Evolutionary conservation across 1,140 invertebrate species (phyloP).

Genomic region (Calosoma granatense): DNA sequence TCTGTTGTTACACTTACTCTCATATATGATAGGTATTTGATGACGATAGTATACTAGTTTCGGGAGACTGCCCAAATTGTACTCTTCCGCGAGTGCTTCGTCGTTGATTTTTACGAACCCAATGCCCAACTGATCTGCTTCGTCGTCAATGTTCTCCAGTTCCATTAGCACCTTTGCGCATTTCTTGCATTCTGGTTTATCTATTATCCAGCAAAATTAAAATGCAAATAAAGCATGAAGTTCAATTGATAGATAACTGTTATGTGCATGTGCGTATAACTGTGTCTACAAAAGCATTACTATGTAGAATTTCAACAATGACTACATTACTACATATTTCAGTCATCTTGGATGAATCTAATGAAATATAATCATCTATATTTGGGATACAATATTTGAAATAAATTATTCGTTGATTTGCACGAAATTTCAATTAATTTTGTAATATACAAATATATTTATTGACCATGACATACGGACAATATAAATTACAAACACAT

Average conservation of each 20-base stretch:
- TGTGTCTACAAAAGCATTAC: too few species aligned
- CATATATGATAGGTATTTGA: slow-evolving; percentile 89
- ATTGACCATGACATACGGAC: not conserved
- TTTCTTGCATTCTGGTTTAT: slow-evolving; percentile 87
- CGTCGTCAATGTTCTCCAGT: slow-evolving; percentile 90
- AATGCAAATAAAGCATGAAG: not conserved
- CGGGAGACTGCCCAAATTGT: slow-evolving; percentile 79
- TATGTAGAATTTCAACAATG: too few species aligned
- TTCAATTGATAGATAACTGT: too few species aligned
- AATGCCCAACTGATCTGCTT: slow-evolving; percentile 89
- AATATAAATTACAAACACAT: not conserved
- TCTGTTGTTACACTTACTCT: slow-evolving; percentile 69
- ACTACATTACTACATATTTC: too few species aligned
- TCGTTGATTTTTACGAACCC: slow-evolving; percentile 93
- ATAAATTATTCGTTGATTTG: too few species aligned
- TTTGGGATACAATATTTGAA: too few species aligned
- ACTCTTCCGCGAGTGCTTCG: slow-evolving; percentile 82
- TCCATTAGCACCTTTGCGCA: slow-evolving; percentile 81
- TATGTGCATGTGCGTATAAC: not conserved
- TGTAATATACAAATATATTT: too few species aligned
- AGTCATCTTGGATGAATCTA: too few species aligned
- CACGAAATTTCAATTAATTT: too few species aligned
- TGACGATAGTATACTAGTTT: slow-evolving; percentile 88
- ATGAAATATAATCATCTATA: too few species aligned
- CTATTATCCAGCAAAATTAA: slow-evolving; percentile 38